Base-by-base conservation (phyloP, 2,888 invertebrate species). In the Drosophila macrothrix region DNA sequence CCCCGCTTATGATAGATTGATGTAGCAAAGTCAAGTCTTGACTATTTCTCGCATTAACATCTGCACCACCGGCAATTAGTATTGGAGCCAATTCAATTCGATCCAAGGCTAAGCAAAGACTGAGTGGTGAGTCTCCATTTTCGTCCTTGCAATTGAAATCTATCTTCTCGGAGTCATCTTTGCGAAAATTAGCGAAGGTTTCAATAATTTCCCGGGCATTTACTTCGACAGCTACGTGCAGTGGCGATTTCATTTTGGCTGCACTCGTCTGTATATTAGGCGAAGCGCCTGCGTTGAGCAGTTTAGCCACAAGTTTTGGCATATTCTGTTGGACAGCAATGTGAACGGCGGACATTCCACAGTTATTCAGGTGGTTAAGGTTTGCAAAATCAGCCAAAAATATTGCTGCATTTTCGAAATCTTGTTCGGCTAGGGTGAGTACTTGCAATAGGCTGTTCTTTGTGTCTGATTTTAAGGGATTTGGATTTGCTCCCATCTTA, bases 1-100 rank as follows among this genome's bases (percentile, higher is more conserved):
- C 97, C 84, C 96, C 96, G 80, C 96, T 96, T 31, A 97, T 94
- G 73, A 98, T 97, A 0, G 97, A 96, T 91, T 97, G 97, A 92
- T 98, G 98, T 22, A 98, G 93, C 10, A 98, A 93, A 0, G 97
- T 97, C 91, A 96, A 95, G 25, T 97, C 97, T 81, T 96, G 95
- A 0, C 96, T 96, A 91, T 98, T 97, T 41, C 96, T 94, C 0
- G 97, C 95, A 92, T 98, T 98, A 0, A 98, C 96, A 92, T 97
- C 96, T 0, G 98, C 97, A 14, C 98, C 97, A 25, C 96, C 96
- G 88, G 94, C 94, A 56, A 96, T 95, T 31, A 96, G 91, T 25
- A 95, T 94, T 3, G 95, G 94, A n/a, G 96, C 95, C 49, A 97
- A 92, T 67, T 95, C 95, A 74, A 95, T 95, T 81, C 94, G 94